Base-by-base conservation (phyloP, 2,888 invertebrate species). In the Leptopilina drosophilae region DNA sequence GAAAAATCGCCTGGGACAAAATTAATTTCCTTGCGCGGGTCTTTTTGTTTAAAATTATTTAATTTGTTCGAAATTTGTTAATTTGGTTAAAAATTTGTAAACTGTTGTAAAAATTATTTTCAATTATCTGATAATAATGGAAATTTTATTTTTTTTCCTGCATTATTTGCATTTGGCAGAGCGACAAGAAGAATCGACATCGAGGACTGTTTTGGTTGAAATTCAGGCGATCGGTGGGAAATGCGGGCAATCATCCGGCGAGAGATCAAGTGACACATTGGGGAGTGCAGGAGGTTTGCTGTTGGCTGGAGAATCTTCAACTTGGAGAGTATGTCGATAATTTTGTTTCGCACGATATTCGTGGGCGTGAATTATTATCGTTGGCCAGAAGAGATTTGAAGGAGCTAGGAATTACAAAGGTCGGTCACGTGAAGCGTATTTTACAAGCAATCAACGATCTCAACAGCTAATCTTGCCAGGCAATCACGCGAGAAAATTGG, bases 361-460 rank as follows among this genome's bases (percentile, higher is more conserved):
- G 97, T 53, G 99, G 98, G 1, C 94, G 96, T 56, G 98, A 98
- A 90, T 93, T 99, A 49, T 93, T 98, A 5, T 95, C 96, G 0
- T 92, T 99, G 79, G 98, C 98, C 3, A 93, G 98, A 77, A 93
- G 98, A 15, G 97, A 97, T 91, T 93, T 97, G 5, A 95, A 98
- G 90, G 99, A 99, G 85, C 94, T 99, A 67, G 98, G 98, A 9
- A 96, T 99, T 77, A 96, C 96, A 11, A 99, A 99, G 93, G 97
- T 99, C 76, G 99, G 99, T 0, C 99, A 99, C 91, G 96, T 98
- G 49, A 99, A 99, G 93, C 94, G 99, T 88, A 97, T 99, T 85
- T 94, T 98, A 84, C 97, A 98, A 91, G 98, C 97, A 33, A 97
- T 98, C 82, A 97, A 97, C 92, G 98, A 98, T 91, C 93, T 97